These are phyloP conservation scores for Pelochelys cantorii DNA, from an alignment of 2,797 vertebrate genomes.

Conservation along the genomic window DNA sequence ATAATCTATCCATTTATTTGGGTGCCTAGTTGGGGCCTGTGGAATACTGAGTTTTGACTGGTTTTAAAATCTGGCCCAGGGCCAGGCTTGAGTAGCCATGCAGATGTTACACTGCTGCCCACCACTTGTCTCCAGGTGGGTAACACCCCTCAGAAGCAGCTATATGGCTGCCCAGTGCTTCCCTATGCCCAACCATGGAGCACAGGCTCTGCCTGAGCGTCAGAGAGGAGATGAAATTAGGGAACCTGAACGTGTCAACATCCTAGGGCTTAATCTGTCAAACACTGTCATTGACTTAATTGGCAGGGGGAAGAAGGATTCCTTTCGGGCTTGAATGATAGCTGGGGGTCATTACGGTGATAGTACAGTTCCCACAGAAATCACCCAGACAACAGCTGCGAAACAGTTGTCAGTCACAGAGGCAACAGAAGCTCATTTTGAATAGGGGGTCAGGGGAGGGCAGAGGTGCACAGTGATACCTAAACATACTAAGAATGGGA, in stretches of 20 bases:
- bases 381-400: neutral
- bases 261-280: neutral
- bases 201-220: neutral
- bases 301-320: neutral
- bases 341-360: neutral
- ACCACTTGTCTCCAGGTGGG: neutral
- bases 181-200: neutral
- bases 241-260: neutral
- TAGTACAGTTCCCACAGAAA: neutral
- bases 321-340: neutral
- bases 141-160: neutral
- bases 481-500: neutral
- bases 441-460: neutral
- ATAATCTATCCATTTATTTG: rapidly evolving
- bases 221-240: neutral
- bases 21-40: neutral
- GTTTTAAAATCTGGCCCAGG: neutral
- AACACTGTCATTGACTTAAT: neutral
- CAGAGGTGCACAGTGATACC: neutral
- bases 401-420: neutral
- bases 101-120: neutral
- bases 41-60: neutral
- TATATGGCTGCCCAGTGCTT: neutral
- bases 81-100: neutral
- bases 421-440: neutral